Evolutionary conservation across 2,797 vertebrate genomes (phyloP).

Genomic region (Coregonus suidteri): DNA sequence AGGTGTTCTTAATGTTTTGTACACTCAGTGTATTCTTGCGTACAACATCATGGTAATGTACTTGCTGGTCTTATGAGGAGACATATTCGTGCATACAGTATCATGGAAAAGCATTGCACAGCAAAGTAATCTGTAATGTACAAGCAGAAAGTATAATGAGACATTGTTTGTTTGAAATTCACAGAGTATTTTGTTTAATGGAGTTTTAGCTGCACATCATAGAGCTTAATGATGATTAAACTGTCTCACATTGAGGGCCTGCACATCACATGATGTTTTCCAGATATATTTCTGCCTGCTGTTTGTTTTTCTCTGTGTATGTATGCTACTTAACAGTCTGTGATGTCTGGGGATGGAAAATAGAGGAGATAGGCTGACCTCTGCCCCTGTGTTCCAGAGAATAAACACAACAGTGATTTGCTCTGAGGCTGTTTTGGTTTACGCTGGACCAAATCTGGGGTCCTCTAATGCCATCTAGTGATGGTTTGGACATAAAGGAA

Average conservation of each 20-base stretch:
- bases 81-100: no score
- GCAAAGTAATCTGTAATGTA: no score
- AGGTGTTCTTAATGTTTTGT: no score
- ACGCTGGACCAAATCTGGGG: slow-evolving; percentile 16
- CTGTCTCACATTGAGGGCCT: slow-evolving; percentile 27
- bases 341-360: slow-evolving; percentile 56
- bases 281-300: slow-evolving; percentile 40
- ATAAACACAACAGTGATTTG: slow-evolving; percentile 42
- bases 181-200: background rate
- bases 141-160: background rate
- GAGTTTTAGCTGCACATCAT: slow-evolving; percentile 15
- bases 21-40: background rate
- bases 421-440: slow-evolving; percentile 35
- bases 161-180: background rate
- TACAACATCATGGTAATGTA: background rate
- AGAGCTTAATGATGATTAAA: slow-evolving; percentile 32
- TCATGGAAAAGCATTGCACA: background rate
- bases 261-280: slow-evolving; percentile 26
- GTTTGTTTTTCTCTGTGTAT: slow-evolving; percentile 67
- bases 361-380: slow-evolving; percentile 62
- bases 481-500: background rate
- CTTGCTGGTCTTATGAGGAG: background rate
- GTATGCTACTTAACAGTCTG: slow-evolving; percentile 39
- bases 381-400: slow-evolving; percentile 69
- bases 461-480: slow-evolving; percentile 68